Base-by-base conservation (phyloP, 2,797 vertebrate genomes). In the Carduelis carduelis region DNA sequence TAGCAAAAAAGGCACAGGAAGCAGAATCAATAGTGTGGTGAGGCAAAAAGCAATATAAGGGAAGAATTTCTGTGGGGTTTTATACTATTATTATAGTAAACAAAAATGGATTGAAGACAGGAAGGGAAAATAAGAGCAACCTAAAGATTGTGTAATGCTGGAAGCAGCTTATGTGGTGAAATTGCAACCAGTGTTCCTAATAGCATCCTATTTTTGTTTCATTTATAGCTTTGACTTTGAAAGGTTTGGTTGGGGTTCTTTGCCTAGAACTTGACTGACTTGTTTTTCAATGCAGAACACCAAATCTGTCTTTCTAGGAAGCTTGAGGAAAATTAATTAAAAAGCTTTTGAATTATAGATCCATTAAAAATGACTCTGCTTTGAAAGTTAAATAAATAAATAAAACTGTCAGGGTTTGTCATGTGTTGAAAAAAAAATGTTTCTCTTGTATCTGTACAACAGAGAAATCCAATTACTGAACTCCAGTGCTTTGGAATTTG, bases 361-460 rank as follows among this genome's bases (percentile, higher is more conserved):
- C 56, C 91, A 91, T 94, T 95, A 95, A 91, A 95, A 94, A 88
- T 86, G 21, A 84, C 41, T 93, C 56, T 77, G 44, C 91, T 94
- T 95, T 92, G 93, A 79, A 95, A 93, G 44, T 28, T 84, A 83
- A 85, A 75, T 83, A 95, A 93, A 94, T 92, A 85, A 94, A 92
- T 71, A 80, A 94, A 80, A 28, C 75, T 89, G 89, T 32, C 56
- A 19, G 68, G 44, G 24, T 93, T 95, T 92, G 74, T 96, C 78
- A 89, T 76, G 74, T 63, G 0, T 34, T 90, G 53, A 24, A 44
- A 78, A 92, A 60, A 86, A 84, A 64, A 11, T 27, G 8, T 34
- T 89, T 81, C 35, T 80, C 28, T 74, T 92, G 22, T 83, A 24
- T 77, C 72, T 69, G 11, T 85, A 18, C 52, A 60, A 32, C 16